phyloP scores from a whole-genome alignment of 2,113 vertebrate genomes.

The Rynchops niger region DNA sequence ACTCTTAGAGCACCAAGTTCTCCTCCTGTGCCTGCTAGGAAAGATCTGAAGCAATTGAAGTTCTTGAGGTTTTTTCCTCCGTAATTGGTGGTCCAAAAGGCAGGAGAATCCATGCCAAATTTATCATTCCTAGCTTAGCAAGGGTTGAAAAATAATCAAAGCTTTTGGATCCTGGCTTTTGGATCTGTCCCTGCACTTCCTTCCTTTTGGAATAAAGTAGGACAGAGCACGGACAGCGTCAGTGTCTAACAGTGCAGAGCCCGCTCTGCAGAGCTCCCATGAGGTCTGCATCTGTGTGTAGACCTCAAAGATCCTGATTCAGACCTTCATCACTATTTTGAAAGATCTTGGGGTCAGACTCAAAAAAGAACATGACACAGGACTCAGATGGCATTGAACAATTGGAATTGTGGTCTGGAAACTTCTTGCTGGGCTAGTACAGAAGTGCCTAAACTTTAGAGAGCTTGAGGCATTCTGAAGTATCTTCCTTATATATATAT shows the following conservation, averaged over 20 bases:
- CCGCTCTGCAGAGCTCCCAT: background rate
- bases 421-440: background rate
- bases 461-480: background rate
- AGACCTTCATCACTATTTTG: background rate
- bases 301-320: background rate
- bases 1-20: background rate
- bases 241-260: background rate
- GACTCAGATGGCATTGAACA: background rate
- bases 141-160: background rate
- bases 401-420: background rate
- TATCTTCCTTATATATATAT: background rate
- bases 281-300: background rate
- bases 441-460: background rate
- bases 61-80: background rate
- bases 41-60: background rate
- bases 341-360: background rate
- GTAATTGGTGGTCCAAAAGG: background rate
- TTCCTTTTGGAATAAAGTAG: background rate
- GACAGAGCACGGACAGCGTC: accelerated
- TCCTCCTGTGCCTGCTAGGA: background rate
- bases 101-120: background rate
- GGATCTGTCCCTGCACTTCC: background rate
- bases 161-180: background rate
- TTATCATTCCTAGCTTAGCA: background rate
- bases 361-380: background rate